Base-by-base conservation (phyloP, 2,113 vertebrate species). In the Epinephelus moara region DNA sequence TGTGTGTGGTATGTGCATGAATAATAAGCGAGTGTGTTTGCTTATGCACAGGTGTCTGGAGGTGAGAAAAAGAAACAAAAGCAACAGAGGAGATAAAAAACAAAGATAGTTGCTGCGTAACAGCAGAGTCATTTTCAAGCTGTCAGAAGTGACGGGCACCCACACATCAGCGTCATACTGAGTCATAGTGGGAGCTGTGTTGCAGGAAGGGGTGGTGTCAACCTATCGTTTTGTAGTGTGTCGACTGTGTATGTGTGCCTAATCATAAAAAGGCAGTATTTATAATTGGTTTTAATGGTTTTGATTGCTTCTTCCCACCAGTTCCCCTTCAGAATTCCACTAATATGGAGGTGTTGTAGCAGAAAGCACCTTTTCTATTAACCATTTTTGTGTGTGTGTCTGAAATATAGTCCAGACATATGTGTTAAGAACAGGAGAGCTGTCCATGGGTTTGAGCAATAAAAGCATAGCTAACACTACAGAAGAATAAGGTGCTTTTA, bases 141-240 rank as follows among this genome's bases (percentile, higher is more conserved):
- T 60, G 42, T 66, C 62, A 62, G 53, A 45, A 73, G 64, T 77
- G 78, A 82, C 9, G 23, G 69, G 40, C 61, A 56, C 72, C 76
- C 56, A 81, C 84, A 47, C 64, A 45, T 14, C 67, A 11, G 79
- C 49, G 21, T 80, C 56, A 61, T 4, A 37, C 70, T 81, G 78
- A 77, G 66, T 81, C 74, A 72, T 57, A 59, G 19, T 59, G 30
- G 45, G 49, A 71, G 64, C 27, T 63, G 33, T 63, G 82, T 17
- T 62, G 59, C 75, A 76, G 45, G 42, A 52, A 66, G n/a, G 23
- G 17, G 10, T 12, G 18, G 25, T 27, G 40, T 83, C 56, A 64
- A 59, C 5, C 18, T 14, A 62, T 84, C 10, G 66, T 63, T 68
- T 25, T 33, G 18, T 21, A 52, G 7, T 15, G 7, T 15, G 47